Evolutionary conservation across 2,888 invertebrate genomes (phyloP), one percentile per base, ranked within the genome.

Genomic region (Synanthedon myopaeformis): DNA sequence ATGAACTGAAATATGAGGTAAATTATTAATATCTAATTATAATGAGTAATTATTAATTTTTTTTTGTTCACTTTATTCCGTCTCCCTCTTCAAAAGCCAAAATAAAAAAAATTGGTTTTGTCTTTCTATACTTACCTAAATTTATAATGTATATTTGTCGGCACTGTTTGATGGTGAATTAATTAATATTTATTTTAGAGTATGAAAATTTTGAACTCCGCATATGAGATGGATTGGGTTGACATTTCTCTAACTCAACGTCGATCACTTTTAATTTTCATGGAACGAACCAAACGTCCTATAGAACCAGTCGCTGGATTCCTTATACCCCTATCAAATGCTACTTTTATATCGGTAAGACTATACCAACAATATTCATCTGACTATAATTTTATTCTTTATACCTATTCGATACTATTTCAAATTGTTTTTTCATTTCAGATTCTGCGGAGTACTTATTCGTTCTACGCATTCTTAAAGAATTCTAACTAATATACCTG

Each of bases 221-320:
- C 49, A 17, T 49, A 49, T 14, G 17, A 11, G 13, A 49, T 49
- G 14, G 49, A 49, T 51, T 78, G 78, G 78, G 50, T 67, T 17
- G 56, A 64, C 10, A 58, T 69, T 23, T 61, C 74, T 3, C 12
- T 63, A 6, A 65, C 64, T 55, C 58, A 66, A 54, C 68, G 67
- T 28, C 64, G 61, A 50, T 51, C 61, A 13, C 61, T 89, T 23
- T 60, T 84, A 12, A 67, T 82, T 54, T 76, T 88, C 53, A 87
- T 88, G 86, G 80, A 79, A 52, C 68, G 79, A 60, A 67, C 82
- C 19, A 82, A 85, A 60, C 65, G 64, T 12, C 79, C 80, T 0
- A 72, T 88, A 51, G 63, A 66, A 53, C 69, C 81, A 1, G 73
- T 74, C 54, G 84, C 83, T n/a, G 87, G 87, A 13, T 61, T 66